These are phyloP conservation scores for Botia almorhae DNA, from an alignment of 2,797 vertebrate species.

Conservation along the genomic window DNA sequence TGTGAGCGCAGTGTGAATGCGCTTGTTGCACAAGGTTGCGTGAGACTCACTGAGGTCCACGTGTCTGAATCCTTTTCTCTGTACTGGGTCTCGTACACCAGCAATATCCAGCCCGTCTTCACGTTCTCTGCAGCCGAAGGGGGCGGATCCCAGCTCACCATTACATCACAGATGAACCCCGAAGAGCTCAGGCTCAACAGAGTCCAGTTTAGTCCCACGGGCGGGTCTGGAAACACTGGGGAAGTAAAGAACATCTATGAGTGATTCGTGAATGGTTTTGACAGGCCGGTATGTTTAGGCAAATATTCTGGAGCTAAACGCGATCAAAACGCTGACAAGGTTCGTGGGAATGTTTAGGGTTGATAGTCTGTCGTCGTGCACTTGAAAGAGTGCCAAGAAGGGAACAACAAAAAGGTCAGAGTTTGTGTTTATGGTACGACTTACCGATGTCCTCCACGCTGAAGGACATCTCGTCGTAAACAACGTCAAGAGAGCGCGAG, in stretches of 20 bases:
- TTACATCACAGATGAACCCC: slow-evolving; percentile 77
- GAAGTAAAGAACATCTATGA: slow-evolving; percentile 42
- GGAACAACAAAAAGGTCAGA: background rate
- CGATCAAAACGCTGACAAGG: background rate
- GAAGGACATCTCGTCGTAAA: slow-evolving; percentile 84
- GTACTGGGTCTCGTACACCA: slow-evolving; percentile 89
- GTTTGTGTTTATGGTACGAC: slow-evolving; percentile 37
- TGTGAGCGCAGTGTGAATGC: background rate
- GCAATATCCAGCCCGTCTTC: slow-evolving; percentile 85
- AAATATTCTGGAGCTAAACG: background rate
- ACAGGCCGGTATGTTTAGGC: background rate
- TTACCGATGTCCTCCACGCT: slow-evolving; percentile 88
- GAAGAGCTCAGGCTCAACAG: slow-evolving; percentile 54
- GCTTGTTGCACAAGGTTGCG: background rate
- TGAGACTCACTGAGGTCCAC: slow-evolving; percentile 72
- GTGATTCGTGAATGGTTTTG: background rate
- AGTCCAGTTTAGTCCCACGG: slow-evolving; percentile 87
- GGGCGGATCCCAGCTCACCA: slow-evolving; percentile 88
- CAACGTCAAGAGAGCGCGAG: slow-evolving; percentile 69
- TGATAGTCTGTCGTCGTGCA: background rate
- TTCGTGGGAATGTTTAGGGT: background rate
- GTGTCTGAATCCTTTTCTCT: slow-evolving; percentile 65
- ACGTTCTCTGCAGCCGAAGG: slow-evolving; percentile 80
- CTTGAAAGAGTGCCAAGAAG: slow-evolving; percentile 11
- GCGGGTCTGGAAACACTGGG: slow-evolving; percentile 91